Percentiles rank a stretch among this genome's conserved stretches.
These are phyloP conservation scores for Mallotus villosus DNA, from an alignment of 2,797 vertebrate genomes.

Conservation along the genomic window DNA sequence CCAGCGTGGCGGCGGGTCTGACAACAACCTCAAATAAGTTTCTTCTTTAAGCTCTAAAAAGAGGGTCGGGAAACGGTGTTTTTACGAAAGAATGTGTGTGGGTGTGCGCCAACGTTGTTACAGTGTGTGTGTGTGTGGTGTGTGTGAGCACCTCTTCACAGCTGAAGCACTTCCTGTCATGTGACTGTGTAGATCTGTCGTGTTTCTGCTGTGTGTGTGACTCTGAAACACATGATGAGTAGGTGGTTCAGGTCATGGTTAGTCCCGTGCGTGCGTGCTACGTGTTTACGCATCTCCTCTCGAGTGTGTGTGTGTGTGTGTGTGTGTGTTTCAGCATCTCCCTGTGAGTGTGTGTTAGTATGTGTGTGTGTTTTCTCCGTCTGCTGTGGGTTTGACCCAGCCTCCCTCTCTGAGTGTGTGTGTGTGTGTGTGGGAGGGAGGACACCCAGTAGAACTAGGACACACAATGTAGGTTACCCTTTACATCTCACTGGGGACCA, in stretches of 20 bases:
- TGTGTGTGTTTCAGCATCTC: not conserved
- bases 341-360: not conserved
- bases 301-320: not conserved
- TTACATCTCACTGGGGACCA: slow-evolving; percentile 41
- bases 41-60: too few relatives aligned
- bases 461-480: slow-evolving; percentile 55
- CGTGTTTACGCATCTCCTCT: too few relatives aligned
- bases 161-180: not conserved
- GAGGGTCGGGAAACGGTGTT: too few relatives aligned
- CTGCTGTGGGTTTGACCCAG: not conserved
- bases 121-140: not conserved
- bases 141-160: not conserved
- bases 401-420: not conserved
- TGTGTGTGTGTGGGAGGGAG: not conserved
- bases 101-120: not conserved
- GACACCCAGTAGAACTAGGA: slow-evolving; percentile 48
- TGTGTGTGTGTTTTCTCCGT: not conserved
- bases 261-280: not conserved
- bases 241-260: not conserved
- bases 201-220: slow-evolving; percentile 26
- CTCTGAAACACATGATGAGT: slow-evolving; percentile 17
- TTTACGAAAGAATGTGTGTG: slow-evolving; percentile 1
- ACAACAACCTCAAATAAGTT: too few relatives aligned
- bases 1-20: not conserved
- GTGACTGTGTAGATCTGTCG: slow-evolving; percentile 9